A percentile compares a stretch with the other conserved stretches of the same genome.
phyloP scores from a whole-genome alignment of 2,888 invertebrate species.

The Itoplectis maculator region DNA sequence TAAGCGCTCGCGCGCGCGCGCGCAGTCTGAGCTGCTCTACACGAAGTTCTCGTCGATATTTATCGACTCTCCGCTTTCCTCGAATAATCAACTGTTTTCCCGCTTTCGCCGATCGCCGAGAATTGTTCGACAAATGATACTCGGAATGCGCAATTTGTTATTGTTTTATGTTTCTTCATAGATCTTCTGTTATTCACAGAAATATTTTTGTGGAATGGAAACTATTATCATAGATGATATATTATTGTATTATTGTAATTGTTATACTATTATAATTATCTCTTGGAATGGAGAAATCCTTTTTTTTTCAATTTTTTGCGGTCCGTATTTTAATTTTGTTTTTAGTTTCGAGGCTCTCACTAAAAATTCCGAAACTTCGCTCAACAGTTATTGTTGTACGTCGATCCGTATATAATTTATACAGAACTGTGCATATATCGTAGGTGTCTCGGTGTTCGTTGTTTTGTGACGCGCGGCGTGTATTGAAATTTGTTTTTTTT shows the following conservation, averaged over 20 bases:
- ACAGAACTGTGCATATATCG: conserved; percentile 5
- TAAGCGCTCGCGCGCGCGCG: not conserved
- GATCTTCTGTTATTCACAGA: no score
- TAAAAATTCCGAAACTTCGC: conserved; percentile 49
- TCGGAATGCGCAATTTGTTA: not conserved
- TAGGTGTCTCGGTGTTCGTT: conserved; percentile 36
- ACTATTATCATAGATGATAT: no score
- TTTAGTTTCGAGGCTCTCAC: conserved; percentile 26
- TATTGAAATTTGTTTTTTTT: conserved; percentile 50
- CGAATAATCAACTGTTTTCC: no score
- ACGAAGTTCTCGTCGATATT: not conserved
- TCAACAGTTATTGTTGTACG: not conserved
- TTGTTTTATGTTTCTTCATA: no score
- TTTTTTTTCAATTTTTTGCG: no score
- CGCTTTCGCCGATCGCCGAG: not conserved
- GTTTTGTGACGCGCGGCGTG: conserved; percentile 55
- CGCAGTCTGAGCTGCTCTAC: no score
- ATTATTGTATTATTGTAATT: no score
- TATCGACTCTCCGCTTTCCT: conserved; percentile 2
- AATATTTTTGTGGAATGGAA: no score
- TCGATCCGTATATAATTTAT: not conserved
- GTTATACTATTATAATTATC: no score
- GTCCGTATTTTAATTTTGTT: conserved; percentile 1
- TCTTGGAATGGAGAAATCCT: no score
- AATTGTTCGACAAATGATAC: not conserved